phyloP scores from a whole-genome alignment of 2,113 vertebrate species.

The Sterna hirundo region DNA sequence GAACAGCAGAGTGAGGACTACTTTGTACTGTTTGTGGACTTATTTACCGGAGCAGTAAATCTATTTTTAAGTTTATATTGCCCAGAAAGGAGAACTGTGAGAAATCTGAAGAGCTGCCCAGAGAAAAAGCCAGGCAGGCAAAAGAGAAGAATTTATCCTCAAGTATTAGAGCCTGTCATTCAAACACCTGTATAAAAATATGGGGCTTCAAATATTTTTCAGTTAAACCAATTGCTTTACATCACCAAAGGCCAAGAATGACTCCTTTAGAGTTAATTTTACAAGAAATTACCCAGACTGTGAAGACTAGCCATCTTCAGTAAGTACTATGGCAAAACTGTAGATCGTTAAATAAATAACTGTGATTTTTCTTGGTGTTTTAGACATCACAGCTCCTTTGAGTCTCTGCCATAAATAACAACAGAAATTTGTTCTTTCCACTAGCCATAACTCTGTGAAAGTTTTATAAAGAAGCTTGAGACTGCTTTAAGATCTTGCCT shows the following conservation, averaged over 20 bases:
- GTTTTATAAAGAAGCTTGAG: not conserved
- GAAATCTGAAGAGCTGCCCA: not conserved
- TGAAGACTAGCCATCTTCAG: not conserved
- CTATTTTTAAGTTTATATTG: constrained; percentile 40
- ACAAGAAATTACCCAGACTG: not conserved
- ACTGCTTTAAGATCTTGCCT: not conserved
- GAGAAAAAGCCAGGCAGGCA: not conserved
- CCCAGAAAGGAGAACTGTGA: constrained; percentile 16
- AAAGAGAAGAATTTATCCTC: not conserved
- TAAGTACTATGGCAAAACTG: not conserved
- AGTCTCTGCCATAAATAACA: not conserved
- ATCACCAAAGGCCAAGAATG: not conserved
- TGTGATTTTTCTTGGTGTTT: not conserved
- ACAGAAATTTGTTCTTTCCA: not conserved
- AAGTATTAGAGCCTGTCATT: not conserved
- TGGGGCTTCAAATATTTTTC: not conserved
- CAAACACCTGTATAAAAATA: not conserved
- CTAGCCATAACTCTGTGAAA: not conserved
- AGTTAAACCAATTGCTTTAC: not conserved
- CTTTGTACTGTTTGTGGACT: constrained; percentile 48
- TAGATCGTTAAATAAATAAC: not conserved
- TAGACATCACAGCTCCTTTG: not conserved
- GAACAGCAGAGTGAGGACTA: constrained; percentile 37
- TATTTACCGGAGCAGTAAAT: constrained; percentile 67
- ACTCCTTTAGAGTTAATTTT: not conserved